Conservation (phyloP, 2,888 invertebrate species). For the Habrosyne pyritoides region DNA sequence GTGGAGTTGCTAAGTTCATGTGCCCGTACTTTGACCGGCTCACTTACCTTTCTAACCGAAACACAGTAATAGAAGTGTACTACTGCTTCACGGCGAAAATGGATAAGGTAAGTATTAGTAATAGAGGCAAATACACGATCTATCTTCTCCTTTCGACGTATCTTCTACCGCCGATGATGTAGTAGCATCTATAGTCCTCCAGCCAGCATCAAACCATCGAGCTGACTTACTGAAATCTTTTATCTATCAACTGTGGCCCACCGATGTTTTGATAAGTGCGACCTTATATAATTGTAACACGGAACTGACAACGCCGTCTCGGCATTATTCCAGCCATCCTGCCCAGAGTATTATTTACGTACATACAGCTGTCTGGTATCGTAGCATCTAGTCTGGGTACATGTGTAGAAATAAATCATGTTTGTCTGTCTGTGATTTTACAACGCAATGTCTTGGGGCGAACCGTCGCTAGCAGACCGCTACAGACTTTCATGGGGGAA, state of each 20-base stretch:
- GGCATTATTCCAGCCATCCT: conserved; percentile 52
- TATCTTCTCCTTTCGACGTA: too few species aligned
- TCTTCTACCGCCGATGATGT: too few species aligned
- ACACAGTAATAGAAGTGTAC: too few species aligned
- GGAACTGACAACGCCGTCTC: conserved; percentile 32
- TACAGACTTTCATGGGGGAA: too few species aligned
- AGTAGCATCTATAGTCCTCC: neutral
- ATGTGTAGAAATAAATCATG: neutral
- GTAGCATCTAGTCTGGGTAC: neutral
- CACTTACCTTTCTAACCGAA: too few species aligned
- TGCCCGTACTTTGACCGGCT: too few species aligned
- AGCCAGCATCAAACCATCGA: neutral
- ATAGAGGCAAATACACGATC: too few species aligned
- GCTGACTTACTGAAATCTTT: too few species aligned
- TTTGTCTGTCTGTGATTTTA: neutral
- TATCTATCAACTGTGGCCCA: conserved; percentile 4
- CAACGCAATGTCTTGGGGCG: neutral
- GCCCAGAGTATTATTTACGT: conserved; percentile 38
- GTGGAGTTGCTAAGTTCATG: too few species aligned
- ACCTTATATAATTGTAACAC: conserved; percentile 28
- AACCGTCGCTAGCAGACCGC: too few species aligned
- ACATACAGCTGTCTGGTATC: conserved; percentile 36
- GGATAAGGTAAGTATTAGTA: too few species aligned
- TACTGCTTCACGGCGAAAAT: too few species aligned
- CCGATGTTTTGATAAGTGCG: conserved; percentile 28